Evolutionary conservation across 2,113 vertebrate genomes (phyloP), one percentile per base, ranked within the genome.

Genomic region (Eurypyga helias): DNA sequence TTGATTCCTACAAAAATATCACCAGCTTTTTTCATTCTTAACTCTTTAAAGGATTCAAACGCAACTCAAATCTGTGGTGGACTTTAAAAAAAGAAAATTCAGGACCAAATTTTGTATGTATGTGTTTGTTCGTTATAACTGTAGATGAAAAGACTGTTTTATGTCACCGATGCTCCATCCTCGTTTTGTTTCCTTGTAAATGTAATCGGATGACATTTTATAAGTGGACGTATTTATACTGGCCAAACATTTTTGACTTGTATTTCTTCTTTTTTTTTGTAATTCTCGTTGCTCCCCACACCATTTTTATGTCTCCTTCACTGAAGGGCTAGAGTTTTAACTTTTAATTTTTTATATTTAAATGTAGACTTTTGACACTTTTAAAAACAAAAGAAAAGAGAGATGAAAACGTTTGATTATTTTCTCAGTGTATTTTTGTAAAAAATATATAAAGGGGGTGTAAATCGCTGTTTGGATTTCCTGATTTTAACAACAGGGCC

Each of bases 361-460:
- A 99, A 99, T 99, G 99, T 99, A 99, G 99, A 99, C 99, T 99
- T 99, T 99, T 99, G 99, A 99, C 99, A 99, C 99, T 99, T 99
- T 98, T 98, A 98, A 99, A 99, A 98, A 98, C 98, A 99, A 98
- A 98, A 98, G 97, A 98, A 95, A 98, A 98, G 98, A 98, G 98
- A 98, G 98, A 98, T 98, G 98, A 98, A 99, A 99, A 99, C 99
- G 98, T 99, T 99, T 99, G 99, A 99, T 99, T 99, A 99, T 99
- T 99, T 99, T 99, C 99, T 99, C 99, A 99, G 99, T 99, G 99
- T 99, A 99, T 99, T 99, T 99, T 99, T 99, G 99, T 99, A 99
- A 99, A 99, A 99, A 99, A 99, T 99, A 99, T 99, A 98, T 99
- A 99, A 98, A 98, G 98, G 99, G 99, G 99, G 98, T 99, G 99